These are phyloP conservation scores for Eptesicus fuscus DNA, from an alignment of 2,113 vertebrate genomes.

Conservation along the genomic window DNA sequence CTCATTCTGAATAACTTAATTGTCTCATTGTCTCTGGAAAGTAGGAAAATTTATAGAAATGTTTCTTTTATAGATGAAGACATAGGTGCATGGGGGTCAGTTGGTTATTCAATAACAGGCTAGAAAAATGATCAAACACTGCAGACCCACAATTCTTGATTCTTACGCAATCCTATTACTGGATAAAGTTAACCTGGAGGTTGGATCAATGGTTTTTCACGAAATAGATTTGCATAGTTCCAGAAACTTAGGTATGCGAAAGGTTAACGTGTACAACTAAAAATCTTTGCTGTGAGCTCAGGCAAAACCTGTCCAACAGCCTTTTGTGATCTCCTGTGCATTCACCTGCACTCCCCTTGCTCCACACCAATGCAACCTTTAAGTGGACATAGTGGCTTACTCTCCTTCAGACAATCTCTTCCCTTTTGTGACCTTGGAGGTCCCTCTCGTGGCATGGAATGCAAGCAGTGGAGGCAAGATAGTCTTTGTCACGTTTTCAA, in stretches of 20 bases:
- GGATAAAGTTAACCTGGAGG: not conserved
- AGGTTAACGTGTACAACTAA: not conserved
- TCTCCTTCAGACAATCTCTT: not conserved
- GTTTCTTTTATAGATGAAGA: not conserved
- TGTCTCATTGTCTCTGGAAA: not conserved
- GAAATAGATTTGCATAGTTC: not conserved
- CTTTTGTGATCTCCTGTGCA: no score
- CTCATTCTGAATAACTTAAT: not conserved
- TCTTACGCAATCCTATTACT: not conserved
- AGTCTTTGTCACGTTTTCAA: not conserved
- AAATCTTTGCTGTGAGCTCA: not conserved
- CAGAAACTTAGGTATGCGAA: not conserved
- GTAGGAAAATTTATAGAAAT: not conserved
- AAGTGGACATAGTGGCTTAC: not conserved
- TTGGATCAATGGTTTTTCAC: not conserved
- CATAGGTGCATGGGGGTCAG: not conserved
- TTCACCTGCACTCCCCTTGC: no score
- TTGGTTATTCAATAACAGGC: not conserved
- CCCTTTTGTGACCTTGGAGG: not conserved
- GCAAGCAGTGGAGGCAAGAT: not conserved
- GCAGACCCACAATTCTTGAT: not conserved
- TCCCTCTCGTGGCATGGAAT: not conserved
- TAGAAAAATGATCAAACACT: not conserved
- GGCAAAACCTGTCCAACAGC: not conserved
- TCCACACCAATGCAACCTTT: accelerated